Percentiles rank a stretch among this genome's conserved stretches.
Evolutionary conservation across 2,113 vertebrate species (phyloP).

Genomic region (Balaeniceps rex): DNA sequence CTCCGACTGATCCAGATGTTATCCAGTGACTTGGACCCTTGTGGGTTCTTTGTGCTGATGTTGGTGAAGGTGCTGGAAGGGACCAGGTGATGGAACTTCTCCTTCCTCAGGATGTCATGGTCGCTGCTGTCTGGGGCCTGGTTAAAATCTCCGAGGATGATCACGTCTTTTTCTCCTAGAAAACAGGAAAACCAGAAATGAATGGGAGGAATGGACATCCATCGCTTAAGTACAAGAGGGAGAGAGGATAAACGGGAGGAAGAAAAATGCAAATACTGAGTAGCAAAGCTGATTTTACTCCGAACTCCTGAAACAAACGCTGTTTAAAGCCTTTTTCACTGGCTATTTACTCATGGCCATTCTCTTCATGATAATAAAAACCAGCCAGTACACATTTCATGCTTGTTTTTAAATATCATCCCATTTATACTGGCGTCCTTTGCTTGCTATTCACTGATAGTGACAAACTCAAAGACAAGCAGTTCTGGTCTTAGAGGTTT

Average conservation of each 20-base stretch:
- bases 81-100: slow-evolving; percentile 83
- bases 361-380: background rate
- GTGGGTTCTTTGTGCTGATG: slow-evolving; percentile 92
- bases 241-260: background rate
- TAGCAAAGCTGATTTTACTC: background rate
- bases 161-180: slow-evolving; percentile 86
- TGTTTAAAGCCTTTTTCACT: background rate
- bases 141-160: slow-evolving; percentile 90
- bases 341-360: background rate
- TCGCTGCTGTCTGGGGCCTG: slow-evolving; percentile 81
- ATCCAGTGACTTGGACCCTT: slow-evolving; percentile 85
- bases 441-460: background rate
- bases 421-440: background rate
- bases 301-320: background rate
- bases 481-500: background rate
- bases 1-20: slow-evolving; percentile 94
- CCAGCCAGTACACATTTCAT: background rate
- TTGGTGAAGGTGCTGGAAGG: slow-evolving; percentile 86
- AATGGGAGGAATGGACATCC: background rate
- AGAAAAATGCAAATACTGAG: background rate
- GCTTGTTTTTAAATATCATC: background rate
- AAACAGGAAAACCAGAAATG: background rate
- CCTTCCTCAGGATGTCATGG: slow-evolving; percentile 84
- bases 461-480: background rate
- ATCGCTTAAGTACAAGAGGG: background rate